Evolutionary conservation across 2,888 invertebrate genomes (phyloP).

Genomic region (Neria commutata): DNA sequence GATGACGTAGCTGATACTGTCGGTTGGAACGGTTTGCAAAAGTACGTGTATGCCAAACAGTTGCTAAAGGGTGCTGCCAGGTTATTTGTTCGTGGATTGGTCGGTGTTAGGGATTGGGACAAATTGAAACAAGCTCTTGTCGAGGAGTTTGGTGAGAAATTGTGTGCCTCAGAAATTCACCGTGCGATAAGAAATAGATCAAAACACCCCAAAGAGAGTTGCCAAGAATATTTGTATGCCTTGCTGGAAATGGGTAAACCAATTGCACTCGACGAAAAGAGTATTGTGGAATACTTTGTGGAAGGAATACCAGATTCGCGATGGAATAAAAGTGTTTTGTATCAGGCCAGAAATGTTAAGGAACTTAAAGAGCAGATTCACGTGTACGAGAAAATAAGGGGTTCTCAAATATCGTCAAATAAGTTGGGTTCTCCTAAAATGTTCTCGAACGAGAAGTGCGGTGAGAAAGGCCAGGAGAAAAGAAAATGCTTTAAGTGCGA

Average conservation of each 20-base stretch:
- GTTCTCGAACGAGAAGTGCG: not conserved
- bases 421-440: too few relatives aligned
- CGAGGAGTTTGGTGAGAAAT: slow-evolving; percentile 6
- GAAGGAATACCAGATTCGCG: slow-evolving; percentile 13
- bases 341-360: slow-evolving; percentile 8
- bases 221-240: slow-evolving; percentile 9
- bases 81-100: not conserved
- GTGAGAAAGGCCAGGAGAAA: not conserved
- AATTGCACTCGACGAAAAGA: not conserved
- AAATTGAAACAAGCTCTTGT: not conserved
- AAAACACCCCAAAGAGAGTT: not conserved
- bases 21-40: slow-evolving; percentile 4
- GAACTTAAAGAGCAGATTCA: slow-evolving; percentile 9
- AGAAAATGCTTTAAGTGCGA: slow-evolving; percentile 18
- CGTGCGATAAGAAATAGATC: not conserved
- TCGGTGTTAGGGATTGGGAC: not conserved
- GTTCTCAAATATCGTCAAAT: not conserved
- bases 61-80: not conserved
- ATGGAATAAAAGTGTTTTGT: slow-evolving; percentile 12
- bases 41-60: slow-evolving; percentile 9
- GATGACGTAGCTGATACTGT: too few relatives aligned
- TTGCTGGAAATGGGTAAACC: not conserved
- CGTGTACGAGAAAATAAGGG: not conserved
- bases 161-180: slow-evolving; percentile 11
- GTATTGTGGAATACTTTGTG: slow-evolving; percentile 5